A percentile compares a stretch with the other conserved stretches of the same genome.
Conservation (phyloP, 2,888 invertebrate genomes). For the Cyrtodaria siliqua region DNA sequence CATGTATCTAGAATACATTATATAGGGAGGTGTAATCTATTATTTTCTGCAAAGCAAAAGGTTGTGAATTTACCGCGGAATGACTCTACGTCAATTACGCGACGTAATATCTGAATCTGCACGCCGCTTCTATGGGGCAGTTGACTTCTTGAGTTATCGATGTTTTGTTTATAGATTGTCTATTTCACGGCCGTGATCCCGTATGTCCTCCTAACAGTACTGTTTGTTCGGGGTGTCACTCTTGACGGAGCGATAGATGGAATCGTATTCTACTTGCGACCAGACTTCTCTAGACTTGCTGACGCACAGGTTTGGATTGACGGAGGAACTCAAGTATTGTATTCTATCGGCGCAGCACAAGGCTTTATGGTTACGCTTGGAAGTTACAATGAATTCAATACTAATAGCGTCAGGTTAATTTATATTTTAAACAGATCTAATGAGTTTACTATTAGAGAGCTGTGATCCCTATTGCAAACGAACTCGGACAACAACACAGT, state of each 20-base stretch:
- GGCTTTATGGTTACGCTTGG: constrained; percentile 41
- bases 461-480: too few species aligned
- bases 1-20: too few species aligned
- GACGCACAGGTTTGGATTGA: constrained; percentile 86
- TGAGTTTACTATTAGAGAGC: too few species aligned
- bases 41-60: too few species aligned
- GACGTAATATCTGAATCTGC: too few species aligned
- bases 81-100: too few species aligned
- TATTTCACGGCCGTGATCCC: constrained; percentile 74
- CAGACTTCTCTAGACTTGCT: constrained; percentile 90
- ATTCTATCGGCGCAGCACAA: constrained; percentile 34
- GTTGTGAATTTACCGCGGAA: too few species aligned
- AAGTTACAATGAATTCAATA: constrained; percentile 37
- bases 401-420: constrained; percentile 28
- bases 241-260: constrained; percentile 90
- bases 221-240: constrained; percentile 69
- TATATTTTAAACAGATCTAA: not conserved
- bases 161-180: constrained; percentile 63
- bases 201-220: constrained; percentile 65
- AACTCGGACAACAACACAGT: too few species aligned
- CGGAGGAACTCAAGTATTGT: constrained; percentile 37
- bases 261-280: constrained; percentile 90
- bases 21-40: too few species aligned
- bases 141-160: too few species aligned
- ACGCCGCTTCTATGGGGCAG: too few species aligned